A percentile compares a stretch with the other conserved stretches of the same genome.
Evolutionary conservation across 53 echinoderm and acorn worm species (phyloP).

Genomic region (Henricia sp.): DNA sequence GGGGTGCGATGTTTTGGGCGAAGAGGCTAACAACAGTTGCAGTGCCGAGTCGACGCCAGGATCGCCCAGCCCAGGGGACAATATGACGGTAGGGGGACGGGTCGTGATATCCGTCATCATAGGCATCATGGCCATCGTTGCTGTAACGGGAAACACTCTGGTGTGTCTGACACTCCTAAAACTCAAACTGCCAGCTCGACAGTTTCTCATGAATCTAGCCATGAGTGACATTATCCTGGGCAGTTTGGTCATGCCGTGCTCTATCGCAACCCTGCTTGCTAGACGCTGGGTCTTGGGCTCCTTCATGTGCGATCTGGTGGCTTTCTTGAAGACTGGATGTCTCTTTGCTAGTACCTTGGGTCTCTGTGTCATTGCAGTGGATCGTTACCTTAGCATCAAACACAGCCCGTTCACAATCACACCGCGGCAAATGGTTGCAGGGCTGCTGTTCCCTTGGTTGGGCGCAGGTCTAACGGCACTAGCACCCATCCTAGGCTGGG

Average conservation of each 20-base stretch:
- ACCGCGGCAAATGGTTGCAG: neutral
- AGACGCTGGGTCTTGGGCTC: constrained; percentile 18
- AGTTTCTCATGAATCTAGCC: constrained; percentile 41
- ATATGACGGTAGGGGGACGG: neutral
- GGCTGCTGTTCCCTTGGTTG: constrained; percentile 22
- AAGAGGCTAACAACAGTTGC: neutral
- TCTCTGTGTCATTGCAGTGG: constrained; percentile 49
- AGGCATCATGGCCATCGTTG: constrained; percentile 17
- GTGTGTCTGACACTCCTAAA: constrained; percentile 33
- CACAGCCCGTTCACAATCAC: neutral
- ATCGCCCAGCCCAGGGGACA: too few species aligned
- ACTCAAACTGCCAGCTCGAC: constrained; percentile 35
- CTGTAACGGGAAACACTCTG: constrained; percentile 27
- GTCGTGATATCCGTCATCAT: neutral
- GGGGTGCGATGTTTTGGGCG: neutral
- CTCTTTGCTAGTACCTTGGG: constrained; percentile 17
- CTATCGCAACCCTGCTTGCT: neutral
- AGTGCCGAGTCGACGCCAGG: too few species aligned
- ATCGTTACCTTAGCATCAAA: constrained; percentile 27
- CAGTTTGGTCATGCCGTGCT: constrained; percentile 36
- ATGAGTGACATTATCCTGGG: constrained; percentile 28
- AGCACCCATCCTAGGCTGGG: constrained; percentile 50
- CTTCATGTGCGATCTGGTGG: constrained; percentile 16
- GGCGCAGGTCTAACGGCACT: neutral
- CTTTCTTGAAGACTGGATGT: constrained; percentile 5